These are phyloP conservation scores for Leucophenga varia DNA, from an alignment of 1,140 invertebrate species.

Conservation along the genomic window DNA sequence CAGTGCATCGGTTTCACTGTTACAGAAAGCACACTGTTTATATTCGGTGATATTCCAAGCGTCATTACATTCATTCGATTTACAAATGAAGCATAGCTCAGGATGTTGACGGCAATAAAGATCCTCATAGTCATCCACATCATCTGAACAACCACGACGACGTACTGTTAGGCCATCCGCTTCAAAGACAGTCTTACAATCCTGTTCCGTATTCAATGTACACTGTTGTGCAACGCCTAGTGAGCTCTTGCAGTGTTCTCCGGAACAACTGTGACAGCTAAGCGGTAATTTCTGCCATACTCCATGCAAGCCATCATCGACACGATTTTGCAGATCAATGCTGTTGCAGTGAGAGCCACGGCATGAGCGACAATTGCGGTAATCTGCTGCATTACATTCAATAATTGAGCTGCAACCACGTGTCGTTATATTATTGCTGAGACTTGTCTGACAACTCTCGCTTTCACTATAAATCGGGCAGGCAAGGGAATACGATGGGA, in stretches of 20 bases:
- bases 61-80: conserved; percentile 47
- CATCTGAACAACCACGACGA: conserved; percentile 40
- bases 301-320: conserved; percentile 40
- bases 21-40: conserved; percentile 37
- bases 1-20: conserved; percentile 16
- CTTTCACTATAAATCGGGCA: conserved; percentile 31
- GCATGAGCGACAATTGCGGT: conserved; percentile 37
- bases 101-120: conserved; percentile 34
- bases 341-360: conserved; percentile 35
- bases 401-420: conserved; percentile 42
- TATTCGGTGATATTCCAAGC: conserved; percentile 33
- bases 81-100: conserved; percentile 34
- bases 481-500: conserved; percentile 18
- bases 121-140: conserved; percentile 47
- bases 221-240: conserved; percentile 31
- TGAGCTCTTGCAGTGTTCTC: conserved; percentile 36
- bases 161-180: conserved; percentile 28
- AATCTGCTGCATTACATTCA: conserved; percentile 31
- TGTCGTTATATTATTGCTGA: conserved; percentile 31
- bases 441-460: conserved; percentile 33
- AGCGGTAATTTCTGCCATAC: conserved; percentile 37
- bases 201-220: conserved; percentile 27
- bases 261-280: conserved; percentile 35
- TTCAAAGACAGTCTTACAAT: conserved; percentile 46
- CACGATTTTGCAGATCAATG: conserved; percentile 36